phyloP scores from a whole-genome alignment of 2,797 vertebrate genomes.

The Psittacula echo region DNA sequence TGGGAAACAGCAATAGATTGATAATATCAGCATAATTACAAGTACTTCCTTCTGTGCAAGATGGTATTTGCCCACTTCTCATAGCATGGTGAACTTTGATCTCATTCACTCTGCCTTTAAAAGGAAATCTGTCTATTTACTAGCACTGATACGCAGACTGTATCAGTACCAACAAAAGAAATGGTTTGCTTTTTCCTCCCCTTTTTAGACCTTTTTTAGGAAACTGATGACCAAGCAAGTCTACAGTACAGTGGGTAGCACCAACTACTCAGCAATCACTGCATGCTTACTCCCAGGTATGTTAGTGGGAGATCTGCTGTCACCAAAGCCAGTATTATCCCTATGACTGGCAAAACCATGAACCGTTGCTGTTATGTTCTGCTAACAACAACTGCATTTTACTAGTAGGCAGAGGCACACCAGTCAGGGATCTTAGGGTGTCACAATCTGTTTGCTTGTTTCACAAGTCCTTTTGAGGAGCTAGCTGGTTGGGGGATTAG shows the following conservation, averaged over 20 bases:
- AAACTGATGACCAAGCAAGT: neutral
- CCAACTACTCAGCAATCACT: rapidly evolving
- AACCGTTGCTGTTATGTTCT: rapidly evolving
- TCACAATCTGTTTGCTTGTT: neutral
- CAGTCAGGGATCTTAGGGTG: neutral
- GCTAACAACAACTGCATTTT: neutral
- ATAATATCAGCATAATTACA: neutral
- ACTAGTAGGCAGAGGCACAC: neutral
- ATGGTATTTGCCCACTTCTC: neutral
- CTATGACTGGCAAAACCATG: neutral
- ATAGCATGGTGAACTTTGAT: neutral
- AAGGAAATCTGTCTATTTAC: neutral
- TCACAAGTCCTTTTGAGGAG: neutral
- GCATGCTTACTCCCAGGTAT: rapidly evolving
- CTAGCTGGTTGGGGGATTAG: neutral
- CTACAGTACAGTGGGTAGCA: neutral
- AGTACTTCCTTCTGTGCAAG: neutral
- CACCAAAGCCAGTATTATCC: neutral
- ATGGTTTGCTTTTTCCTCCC: neutral
- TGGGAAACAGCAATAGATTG: neutral
- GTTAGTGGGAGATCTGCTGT: neutral
- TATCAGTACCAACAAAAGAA: neutral
- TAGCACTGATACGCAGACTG: neutral
- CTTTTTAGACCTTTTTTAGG: neutral
- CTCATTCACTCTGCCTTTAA: neutral